Evolutionary conservation across 2,113 vertebrate genomes (phyloP), one percentile per base, ranked within the genome.

Genomic region (Scophthalmus maximus): DNA sequence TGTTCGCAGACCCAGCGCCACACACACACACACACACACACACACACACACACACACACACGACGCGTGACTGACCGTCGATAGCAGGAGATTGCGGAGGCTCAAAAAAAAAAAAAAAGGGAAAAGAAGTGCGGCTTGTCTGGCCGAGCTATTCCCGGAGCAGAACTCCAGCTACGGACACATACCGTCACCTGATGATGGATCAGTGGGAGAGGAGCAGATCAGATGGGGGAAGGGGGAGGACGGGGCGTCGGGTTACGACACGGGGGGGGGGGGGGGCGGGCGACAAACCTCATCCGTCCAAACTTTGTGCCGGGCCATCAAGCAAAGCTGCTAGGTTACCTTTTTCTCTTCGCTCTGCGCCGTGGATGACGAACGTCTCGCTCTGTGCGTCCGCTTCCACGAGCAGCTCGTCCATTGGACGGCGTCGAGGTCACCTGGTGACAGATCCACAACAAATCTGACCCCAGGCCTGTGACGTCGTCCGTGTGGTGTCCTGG

Each of bases 71-170:
- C 92, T 91, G 82, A 75, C 80, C 82, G 86, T 59, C 87, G 92
- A 95, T 93, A 92, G 93, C 25, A 74, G 89, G 86, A 89, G 89
- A 81, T 14, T 42, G 65, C 51, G 58, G 73, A 76, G 76, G 80
- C 84, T 89, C 82, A 80, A 68, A 82, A 70, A 38, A 72, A n/a
- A n/a, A n/a, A n/a, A n/a, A n/a, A n/a, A n/a, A n/a, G n/a, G n/a
- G n/a, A n/a, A n/a, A n/a, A n/a, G n/a, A n/a, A 92, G 88, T 84
- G 84, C 66, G 79, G 82, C 82, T 75, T 59, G 83, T 81, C 84
- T 81, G 68, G 84, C 86, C 26, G 72, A 68, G 83, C 93, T 95
- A 95, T 96, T 96, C 95, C 83, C 85, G 83, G 93, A 86, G 85
- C 84, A 92, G 87, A 94, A 93, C 87, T 93, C 78, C 89, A 92